These are phyloP conservation scores for Marmota flaviventris DNA, from an alignment of 2,113 vertebrate genomes.

Conservation along the genomic window DNA sequence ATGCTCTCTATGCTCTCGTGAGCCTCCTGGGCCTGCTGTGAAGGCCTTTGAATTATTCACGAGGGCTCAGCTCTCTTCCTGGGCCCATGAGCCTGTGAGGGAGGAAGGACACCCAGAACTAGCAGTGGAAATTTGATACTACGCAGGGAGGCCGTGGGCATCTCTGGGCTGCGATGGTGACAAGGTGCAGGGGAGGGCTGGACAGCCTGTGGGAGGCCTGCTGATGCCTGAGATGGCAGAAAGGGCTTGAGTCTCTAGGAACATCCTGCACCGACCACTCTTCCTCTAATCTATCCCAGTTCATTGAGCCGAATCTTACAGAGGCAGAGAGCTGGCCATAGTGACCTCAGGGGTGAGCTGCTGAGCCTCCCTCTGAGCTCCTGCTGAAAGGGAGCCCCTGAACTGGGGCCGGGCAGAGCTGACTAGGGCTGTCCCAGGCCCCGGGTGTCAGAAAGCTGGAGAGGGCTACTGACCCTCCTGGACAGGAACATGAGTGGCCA, in stretches of 20 bases:
- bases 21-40: constrained; percentile 33
- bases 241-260: background rate
- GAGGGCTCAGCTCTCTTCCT: constrained; percentile 65
- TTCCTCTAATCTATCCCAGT: background rate
- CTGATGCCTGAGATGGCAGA: fast-evolving
- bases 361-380: background rate
- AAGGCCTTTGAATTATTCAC: constrained; percentile 80
- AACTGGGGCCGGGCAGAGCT: background rate
- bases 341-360: background rate
- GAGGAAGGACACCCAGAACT: constrained; percentile 6
- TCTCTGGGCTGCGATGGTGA: background rate
- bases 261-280: background rate
- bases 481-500: background rate
- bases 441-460: background rate
- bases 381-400: background rate
- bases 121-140: constrained; percentile 61
- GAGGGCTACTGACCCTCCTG: background rate
- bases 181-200: background rate
- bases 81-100: background rate
- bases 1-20: background rate
- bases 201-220: background rate
- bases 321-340: background rate
- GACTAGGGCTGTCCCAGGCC: background rate
- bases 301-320: background rate
- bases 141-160: constrained; percentile 32